Evolutionary conservation across 2,113 vertebrate genomes (phyloP), one percentile per base, ranked within the genome.

Genomic region (Taxidea taxus): DNA sequence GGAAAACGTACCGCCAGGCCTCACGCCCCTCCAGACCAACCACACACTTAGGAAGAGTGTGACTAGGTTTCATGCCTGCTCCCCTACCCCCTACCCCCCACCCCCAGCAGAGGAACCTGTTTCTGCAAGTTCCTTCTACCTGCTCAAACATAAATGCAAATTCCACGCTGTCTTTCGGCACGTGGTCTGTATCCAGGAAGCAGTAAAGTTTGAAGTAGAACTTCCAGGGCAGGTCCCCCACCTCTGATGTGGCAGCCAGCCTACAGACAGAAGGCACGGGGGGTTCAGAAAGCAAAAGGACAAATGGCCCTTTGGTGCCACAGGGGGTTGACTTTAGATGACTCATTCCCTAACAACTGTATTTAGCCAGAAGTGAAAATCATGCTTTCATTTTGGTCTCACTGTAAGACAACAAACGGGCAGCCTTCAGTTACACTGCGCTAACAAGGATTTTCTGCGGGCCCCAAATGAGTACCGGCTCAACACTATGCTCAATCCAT

Each of bases 141-240:
- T 99, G 99, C 68, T 99, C 99, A 97, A 99, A 99, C 99, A 99
- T 99, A 98, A 99, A 99, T 0, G 99, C 99, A 20, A 99, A 99
- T 98, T 99, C 99, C 98, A 99, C 99, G 0, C 99, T 99, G 97
- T 99, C 99, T 97, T 99, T 99, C 29, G 99, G 99, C 87, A 99
- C 99, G 0, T 98, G 99, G 94, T 99, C 99, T 0, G 99, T 99
- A 98, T 99, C 99, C 97, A 99, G 87, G 99, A 99, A 99, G 98
- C 99, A 99, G 98, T 99, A 99, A 34, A 99, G 99, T 93, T 99
- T 99, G 98, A 99, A 99, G 98, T 99, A 99, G 97, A 99, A 99
- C 97, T 99, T 99, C 99, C 99, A 99, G 21, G 98, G 99, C 6
- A 97, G 96, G 87, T 99, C 98, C 23, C 98, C 97, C 16, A 96